Percentiles rank a stretch among this genome's conserved stretches.
Conservation (phyloP, 2,113 vertebrate genomes). For the Macquaria australasica region DNA sequence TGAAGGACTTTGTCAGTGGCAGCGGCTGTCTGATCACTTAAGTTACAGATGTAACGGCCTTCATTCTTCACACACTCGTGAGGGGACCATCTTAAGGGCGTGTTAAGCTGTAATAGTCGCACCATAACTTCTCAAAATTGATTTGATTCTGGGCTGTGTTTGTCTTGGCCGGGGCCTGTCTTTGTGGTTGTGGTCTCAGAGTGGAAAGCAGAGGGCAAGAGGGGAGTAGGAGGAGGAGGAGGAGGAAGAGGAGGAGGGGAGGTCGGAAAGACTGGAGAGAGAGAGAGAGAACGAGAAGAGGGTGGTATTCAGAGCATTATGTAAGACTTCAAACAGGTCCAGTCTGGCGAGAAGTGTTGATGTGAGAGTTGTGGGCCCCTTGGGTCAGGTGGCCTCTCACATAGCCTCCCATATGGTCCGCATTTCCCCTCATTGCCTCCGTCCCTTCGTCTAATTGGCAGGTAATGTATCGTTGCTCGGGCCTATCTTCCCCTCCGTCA, state of each 20-base stretch:
- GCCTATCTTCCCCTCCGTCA: conserved; percentile 56
- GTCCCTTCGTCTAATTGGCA: conserved; percentile 81
- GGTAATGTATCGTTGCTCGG: conserved; percentile 81
- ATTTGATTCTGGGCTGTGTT: conserved; percentile 79
- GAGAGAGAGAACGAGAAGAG: conserved; percentile 44
- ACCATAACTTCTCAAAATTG: conserved; percentile 73
- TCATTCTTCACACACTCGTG: conserved; percentile 38
- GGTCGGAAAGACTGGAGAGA: conserved; percentile 41
- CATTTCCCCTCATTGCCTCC: conserved; percentile 67
- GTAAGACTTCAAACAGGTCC: conserved; percentile 80
- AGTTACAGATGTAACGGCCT: conserved; percentile 19
- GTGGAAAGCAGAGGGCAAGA: conserved; percentile 63
- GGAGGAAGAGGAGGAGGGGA: conserved; percentile 19
- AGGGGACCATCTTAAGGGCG: conserved; percentile 51
- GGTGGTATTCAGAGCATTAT: conserved; percentile 74
- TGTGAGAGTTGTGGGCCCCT: conserved; percentile 77
- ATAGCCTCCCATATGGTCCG: conserved; percentile 83
- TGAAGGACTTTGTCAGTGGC: conserved; percentile 24
- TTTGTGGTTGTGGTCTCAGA: conserved; percentile 74
- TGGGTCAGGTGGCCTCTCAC: conserved; percentile 81
- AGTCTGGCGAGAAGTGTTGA: conserved; percentile 74
- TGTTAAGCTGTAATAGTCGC: conserved; percentile 73
- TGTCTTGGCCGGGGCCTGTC: conserved; percentile 72
- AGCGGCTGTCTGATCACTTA: conserved; percentile 46
- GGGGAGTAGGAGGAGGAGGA: conserved; percentile 23